Evolutionary conservation across 1,140 invertebrate species (phyloP), one percentile per base, ranked within the genome.

Genomic region (Gonatopus flavifemur): DNA sequence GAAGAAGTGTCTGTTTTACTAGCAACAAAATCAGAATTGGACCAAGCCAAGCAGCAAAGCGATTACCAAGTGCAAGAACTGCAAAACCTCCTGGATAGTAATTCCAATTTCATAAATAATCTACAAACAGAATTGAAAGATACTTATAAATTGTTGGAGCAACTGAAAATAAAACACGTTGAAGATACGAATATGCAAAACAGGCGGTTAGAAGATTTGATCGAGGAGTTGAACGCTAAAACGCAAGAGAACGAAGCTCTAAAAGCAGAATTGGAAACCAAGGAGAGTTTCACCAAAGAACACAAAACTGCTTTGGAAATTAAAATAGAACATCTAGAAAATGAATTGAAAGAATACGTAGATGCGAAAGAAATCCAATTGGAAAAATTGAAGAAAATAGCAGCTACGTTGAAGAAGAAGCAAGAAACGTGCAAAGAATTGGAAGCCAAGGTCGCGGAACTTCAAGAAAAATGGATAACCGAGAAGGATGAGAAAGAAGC

Each of bases 361-460:
- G 47, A 54, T 0, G 74, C 70, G 7, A 44, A 57, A 2, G 64
- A 69, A 33, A 41, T 45, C 3, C 74, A 72, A 41, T 63, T 85
- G 19, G 87, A 89, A 41, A 90, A 89, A 70, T 81, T 90, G 67
- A 90, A 89, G 58, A 89, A 89, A 55, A 84, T 87, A 55, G 88
- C 87, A 2, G 77, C 84, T 0, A 88, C 84, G 60, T 76, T 90
- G 7, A 90, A 90, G 64, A 88, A 88, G 56, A 89, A 89, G 65
- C 74, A 80, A 0, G 55, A 76, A 15, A 72, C 83, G 35, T 85
- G 83, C 41, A 77, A 81, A 36, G 86, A 89, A 45, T 68, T 89
- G 15, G 85, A 89, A 73, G 64, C 71, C n/a, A 74, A 66, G 8
- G 43, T 72, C 0, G 19, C 31, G 1, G 59, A 69, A 1, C 32